Conservation (phyloP, 2,797 vertebrate genomes). For the Capromys pilorides region DNA sequence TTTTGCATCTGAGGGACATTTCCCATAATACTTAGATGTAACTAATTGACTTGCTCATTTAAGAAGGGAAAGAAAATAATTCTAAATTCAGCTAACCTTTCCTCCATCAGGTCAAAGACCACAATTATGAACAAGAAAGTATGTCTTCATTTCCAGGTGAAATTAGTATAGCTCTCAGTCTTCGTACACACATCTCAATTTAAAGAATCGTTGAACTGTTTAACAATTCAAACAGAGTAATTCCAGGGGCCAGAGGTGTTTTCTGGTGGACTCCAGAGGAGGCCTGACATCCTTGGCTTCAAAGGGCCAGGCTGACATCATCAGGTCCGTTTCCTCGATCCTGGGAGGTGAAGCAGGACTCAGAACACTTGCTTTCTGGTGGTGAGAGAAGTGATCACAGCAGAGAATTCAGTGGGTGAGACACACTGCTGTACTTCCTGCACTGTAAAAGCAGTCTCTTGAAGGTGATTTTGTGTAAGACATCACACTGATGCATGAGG, state of each 20-base stretch:
- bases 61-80: slow-evolving; percentile 26
- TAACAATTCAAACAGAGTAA: not conserved
- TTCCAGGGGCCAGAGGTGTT: not conserved
- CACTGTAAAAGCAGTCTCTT: not conserved
- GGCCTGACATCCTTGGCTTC: not conserved
- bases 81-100: not conserved
- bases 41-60: not conserved
- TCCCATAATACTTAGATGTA: not conserved
- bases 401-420: not conserved
- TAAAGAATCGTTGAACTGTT: not conserved
- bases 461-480: not conserved
- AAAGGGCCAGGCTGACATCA: not conserved
- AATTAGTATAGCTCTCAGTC: slow-evolving; percentile 5
- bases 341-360: not conserved
- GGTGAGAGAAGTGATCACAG: not conserved
- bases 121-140: not conserved
- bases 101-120: not conserved
- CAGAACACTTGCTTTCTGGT: not conserved
- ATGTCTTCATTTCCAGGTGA: not conserved
- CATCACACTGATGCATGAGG: not conserved
- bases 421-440: not conserved
- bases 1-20: not conserved
- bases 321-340: not conserved
- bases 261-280: not conserved
- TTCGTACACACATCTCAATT: not conserved